Conservation (phyloP, 1,140 invertebrate genomes). For the Ganaspis sp. region DNA sequence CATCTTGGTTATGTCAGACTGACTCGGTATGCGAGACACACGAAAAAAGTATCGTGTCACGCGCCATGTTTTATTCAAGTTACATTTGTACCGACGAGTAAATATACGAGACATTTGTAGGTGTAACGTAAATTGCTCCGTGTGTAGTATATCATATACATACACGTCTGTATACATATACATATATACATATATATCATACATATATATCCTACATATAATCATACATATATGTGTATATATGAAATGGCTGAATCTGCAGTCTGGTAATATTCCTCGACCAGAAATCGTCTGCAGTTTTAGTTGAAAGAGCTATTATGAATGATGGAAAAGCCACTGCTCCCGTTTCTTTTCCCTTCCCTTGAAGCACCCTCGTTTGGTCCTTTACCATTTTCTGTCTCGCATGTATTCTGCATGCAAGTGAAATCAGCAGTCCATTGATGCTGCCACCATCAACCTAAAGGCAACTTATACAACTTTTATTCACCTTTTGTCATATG, state of each 20-base stretch:
- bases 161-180: too few species aligned
- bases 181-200: too few species aligned
- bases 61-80: constrained; percentile 23
- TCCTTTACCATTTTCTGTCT: constrained; percentile 11
- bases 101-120: constrained; percentile 18
- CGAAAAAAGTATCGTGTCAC: constrained; percentile 22
- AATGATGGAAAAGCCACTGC: constrained; percentile 11
- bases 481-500: background rate
- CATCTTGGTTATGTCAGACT: constrained; percentile 6
- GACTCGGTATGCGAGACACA: background rate
- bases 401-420: background rate
- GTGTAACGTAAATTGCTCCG: constrained; percentile 18
- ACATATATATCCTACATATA: too few species aligned
- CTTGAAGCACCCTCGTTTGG: background rate
- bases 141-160: constrained; percentile 1
- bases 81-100: constrained; percentile 11
- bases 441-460: background rate
- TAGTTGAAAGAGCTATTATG: constrained; percentile 21
- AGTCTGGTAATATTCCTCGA: constrained; percentile 22
- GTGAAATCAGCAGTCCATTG: constrained; percentile 15
- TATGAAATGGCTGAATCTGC: background rate
- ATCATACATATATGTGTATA: too few species aligned
- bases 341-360: background rate
- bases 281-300: constrained; percentile 18
- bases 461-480: constrained; percentile 1